phyloP scores from a whole-genome alignment of 2,797 vertebrate species.

The Lagorchestes hirsutus region DNA sequence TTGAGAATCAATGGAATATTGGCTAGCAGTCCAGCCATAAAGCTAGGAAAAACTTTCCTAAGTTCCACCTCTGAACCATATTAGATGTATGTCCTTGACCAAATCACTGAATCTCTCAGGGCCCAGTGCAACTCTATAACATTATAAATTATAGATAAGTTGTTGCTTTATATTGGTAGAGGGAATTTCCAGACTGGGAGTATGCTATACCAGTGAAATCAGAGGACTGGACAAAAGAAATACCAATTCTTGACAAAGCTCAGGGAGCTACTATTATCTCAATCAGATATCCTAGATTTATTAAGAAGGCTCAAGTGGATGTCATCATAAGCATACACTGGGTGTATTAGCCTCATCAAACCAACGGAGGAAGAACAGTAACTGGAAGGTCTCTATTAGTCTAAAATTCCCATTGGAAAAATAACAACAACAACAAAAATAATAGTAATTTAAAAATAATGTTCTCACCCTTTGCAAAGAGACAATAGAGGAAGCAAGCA shows the following conservation, averaged over 20 bases:
- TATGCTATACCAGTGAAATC: background rate
- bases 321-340: background rate
- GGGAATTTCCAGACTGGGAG: background rate
- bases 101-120: background rate
- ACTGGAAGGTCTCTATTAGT: background rate
- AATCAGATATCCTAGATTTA: background rate
- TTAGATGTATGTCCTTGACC: background rate
- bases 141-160: background rate
- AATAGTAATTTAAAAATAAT: background rate
- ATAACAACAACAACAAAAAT: background rate
- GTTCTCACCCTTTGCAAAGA: background rate
- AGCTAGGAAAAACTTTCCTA: background rate
- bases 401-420: background rate
- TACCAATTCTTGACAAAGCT: background rate
- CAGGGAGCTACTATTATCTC: background rate
- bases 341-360: background rate
- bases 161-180: background rate
- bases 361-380: background rate
- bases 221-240: background rate
- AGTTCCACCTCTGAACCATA: background rate
- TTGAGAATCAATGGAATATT: background rate
- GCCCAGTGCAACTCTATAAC: background rate
- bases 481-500: background rate
- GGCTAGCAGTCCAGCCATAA: background rate
- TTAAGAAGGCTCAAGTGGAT: background rate